Base-by-base conservation (phyloP, 2,888 invertebrate genomes). In the Atethmia centrago region DNA sequence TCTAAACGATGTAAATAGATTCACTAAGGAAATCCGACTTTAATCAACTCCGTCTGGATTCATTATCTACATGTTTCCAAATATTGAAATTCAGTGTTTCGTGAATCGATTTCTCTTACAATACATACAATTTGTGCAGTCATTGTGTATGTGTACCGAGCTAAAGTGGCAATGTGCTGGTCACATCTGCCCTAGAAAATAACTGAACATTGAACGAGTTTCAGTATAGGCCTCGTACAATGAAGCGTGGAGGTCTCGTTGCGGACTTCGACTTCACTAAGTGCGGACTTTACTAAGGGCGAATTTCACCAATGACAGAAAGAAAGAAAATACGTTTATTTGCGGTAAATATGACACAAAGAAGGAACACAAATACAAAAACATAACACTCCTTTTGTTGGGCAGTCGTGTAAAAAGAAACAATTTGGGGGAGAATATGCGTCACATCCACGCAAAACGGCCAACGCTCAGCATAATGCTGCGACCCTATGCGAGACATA, bases 171-270 rank as follows among this genome's bases (percentile, higher is more conserved):
- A 63, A 76, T 68, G 78, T 75, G 45, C 55, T 59, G 79, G 82
- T 59, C 76, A 79, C 77, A 85, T 77, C 79, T 77, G 80, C 74
- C 64, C 75, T 53, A 73, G 55, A 77, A 80, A 82, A 79, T 75
- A 77, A 76, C 63, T 74, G 66, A 71, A 72, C 61, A 77, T 73
- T 73, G 45, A 75, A 80, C 59, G 74, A 69, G 67, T 82, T 79
- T 79, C 47, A 72, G 51, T 55, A 65, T 51, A 55, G 56, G 51
- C 47, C 65, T 64, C 61, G 71, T 49, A 71, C 71, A 76, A 68
- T 74, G 72, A 75, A 69, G 67, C 45, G 65, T 69, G 59, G 51
- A 21, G 25, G 36, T 21, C 61, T 47, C 67, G 55, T 73, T 58
- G 16, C 61, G 55, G 65, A 64, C 3, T 36, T 36, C 36, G n/a